phyloP scores from a whole-genome alignment of 2,113 vertebrate species.

The Thamnophis sirtalis region DNA sequence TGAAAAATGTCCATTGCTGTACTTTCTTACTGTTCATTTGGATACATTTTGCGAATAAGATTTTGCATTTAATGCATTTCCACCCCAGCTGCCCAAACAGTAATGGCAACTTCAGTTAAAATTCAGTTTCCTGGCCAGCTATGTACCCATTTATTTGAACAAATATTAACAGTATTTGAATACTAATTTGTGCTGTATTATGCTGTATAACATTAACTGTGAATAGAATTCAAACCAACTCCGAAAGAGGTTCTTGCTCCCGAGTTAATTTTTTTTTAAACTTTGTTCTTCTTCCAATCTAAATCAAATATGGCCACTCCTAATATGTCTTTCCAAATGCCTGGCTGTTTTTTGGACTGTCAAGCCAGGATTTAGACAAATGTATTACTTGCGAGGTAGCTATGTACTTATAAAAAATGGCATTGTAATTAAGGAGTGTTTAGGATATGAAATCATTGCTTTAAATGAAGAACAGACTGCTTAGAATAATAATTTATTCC shows the following conservation, averaged over 20 bases:
- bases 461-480: conserved; percentile 35
- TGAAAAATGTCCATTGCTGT: conserved; percentile 29
- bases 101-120: conserved; percentile 1
- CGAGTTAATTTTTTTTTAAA: background rate
- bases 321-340: background rate
- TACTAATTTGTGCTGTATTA: background rate
- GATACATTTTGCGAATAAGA: conserved; percentile 46
- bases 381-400: background rate
- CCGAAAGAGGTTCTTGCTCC: conserved; percentile 41
- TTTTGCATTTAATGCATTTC: conserved; percentile 31
- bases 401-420: conserved; percentile 13
- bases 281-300: background rate
- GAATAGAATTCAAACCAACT: conserved; percentile 36
- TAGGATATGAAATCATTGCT: conserved; percentile 38
- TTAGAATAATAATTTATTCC: conserved; percentile 45
- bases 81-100: conserved; percentile 29
- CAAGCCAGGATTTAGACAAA: background rate
- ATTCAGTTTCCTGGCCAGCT: background rate
- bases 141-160: conserved; percentile 27
- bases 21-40: conserved; percentile 41
- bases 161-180: conserved; percentile 31
- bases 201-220: conserved; percentile 14
- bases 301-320: background rate
- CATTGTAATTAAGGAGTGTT: conserved; percentile 48
- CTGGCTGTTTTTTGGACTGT: background rate